These are phyloP conservation scores for Tenthredo notha DNA, from an alignment of 2,888 invertebrate genomes.

Conservation along the genomic window DNA sequence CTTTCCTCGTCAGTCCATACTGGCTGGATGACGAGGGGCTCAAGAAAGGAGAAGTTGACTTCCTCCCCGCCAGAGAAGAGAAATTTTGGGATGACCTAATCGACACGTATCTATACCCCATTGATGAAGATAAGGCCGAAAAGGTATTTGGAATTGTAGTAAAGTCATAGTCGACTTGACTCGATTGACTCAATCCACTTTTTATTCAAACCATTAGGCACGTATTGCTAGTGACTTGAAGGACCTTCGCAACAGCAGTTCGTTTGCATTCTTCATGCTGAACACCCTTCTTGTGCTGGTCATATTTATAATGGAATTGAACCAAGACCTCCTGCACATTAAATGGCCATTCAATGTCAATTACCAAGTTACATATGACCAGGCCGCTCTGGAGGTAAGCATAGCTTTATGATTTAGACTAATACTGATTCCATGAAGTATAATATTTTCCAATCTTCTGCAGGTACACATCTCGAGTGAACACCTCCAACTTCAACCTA, in stretches of 20 bases:
- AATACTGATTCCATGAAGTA: neutral
- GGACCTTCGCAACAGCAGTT: slow-evolving; percentile 81
- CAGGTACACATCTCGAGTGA: slow-evolving; percentile 77
- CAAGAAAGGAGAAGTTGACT: slow-evolving; percentile 84
- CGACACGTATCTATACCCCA: slow-evolving; percentile 87
- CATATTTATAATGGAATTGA: slow-evolving; percentile 83
- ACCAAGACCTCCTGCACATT: slow-evolving; percentile 81
- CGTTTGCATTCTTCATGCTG: slow-evolving; percentile 83
- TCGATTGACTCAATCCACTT: neutral
- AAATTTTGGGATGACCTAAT: slow-evolving; percentile 90
- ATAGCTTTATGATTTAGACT: neutral
- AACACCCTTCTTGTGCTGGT: slow-evolving; percentile 84
- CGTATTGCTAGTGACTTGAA: slow-evolving; percentile 78
- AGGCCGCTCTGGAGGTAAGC: slow-evolving; percentile 74
- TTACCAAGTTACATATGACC: slow-evolving; percentile 77
- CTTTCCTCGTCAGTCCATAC: slow-evolving; percentile 81
- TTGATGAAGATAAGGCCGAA: slow-evolving; percentile 84
- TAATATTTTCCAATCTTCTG: slow-evolving; percentile 21
- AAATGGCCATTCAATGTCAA: slow-evolving; percentile 81
- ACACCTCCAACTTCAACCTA: slow-evolving; percentile 81
- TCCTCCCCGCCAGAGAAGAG: slow-evolving; percentile 84
- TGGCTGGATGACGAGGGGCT: slow-evolving; percentile 88
- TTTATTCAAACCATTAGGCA: slow-evolving; percentile 68
- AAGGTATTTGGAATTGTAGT: slow-evolving; percentile 77
- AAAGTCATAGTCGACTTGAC: neutral